A percentile compares a stretch with the other conserved stretches of the same genome.
These are phyloP conservation scores for Euthynnus affinis DNA, from an alignment of 2,797 vertebrate genomes.

Conservation along the genomic window DNA sequence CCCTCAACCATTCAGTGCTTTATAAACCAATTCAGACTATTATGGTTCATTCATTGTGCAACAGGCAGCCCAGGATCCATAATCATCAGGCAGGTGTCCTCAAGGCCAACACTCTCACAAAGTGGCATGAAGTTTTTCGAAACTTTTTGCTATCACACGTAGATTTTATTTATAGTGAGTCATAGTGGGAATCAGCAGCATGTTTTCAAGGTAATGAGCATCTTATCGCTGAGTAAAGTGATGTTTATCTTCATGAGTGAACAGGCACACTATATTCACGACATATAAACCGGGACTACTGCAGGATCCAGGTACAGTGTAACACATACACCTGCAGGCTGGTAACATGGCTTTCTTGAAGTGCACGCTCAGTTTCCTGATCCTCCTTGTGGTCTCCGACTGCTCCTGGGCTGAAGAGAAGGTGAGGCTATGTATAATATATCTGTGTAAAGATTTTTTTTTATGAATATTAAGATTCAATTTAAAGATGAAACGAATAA, in stretches of 20 bases:
- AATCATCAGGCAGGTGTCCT: conserved; percentile 26
- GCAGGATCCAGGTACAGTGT: neutral
- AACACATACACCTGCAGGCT: conserved; percentile 20
- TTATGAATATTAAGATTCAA: neutral
- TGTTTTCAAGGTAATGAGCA: conserved; percentile 47
- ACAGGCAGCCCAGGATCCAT: neutral
- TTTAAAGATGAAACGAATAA: neutral
- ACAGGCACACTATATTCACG: neutral
- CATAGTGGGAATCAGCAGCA: conserved; percentile 49
- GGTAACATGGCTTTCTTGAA: conserved; percentile 66
- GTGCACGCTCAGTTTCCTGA: conserved; percentile 51
- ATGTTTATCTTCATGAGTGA: neutral
- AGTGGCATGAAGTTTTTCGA: neutral
- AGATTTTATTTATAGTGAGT: neutral
- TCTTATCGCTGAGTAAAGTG: conserved; percentile 38
- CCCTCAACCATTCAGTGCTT: no score
- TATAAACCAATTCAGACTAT: neutral
- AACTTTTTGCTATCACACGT: neutral
- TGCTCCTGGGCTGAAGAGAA: conserved; percentile 62
- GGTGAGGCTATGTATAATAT: conserved; percentile 35
- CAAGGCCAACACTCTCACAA: conserved; percentile 10
- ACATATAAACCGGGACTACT: conserved; percentile 32
- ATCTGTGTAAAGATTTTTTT: neutral
- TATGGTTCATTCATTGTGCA: neutral
- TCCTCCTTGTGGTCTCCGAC: conserved; percentile 43